These are phyloP conservation scores for Manduca sexta DNA, from an alignment of 1,140 invertebrate species.

Conservation along the genomic window DNA sequence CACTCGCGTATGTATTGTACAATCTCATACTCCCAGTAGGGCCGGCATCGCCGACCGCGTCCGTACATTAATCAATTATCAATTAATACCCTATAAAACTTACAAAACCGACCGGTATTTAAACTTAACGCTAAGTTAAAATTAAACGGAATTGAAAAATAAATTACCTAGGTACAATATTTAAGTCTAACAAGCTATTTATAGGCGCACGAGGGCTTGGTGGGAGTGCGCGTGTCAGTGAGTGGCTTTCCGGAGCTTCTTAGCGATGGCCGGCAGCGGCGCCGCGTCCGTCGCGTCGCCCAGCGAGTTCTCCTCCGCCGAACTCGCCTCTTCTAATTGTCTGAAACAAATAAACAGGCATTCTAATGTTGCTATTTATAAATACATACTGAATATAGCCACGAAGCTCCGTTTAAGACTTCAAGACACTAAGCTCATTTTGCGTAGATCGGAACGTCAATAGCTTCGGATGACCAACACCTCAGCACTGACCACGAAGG, in stretches of 20 bases:
- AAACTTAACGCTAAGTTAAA: slow-evolving; percentile 73
- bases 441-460: too few species aligned
- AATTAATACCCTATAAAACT: slow-evolving; percentile 71
- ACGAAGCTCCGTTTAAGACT: too few species aligned
- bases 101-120: slow-evolving; percentile 71
- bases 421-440: too few species aligned
- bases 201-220: slow-evolving; percentile 58
- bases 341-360: slow-evolving; percentile 26
- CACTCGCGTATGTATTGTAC: slow-evolving; percentile 48
- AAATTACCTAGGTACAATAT: slow-evolving; percentile 76
- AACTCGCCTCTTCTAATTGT: slow-evolving; percentile 68
- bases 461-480: too few species aligned
- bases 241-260: slow-evolving; percentile 63
- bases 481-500: too few species aligned
- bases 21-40: slow-evolving; percentile 36
- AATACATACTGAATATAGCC: too few species aligned
- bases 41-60: slow-evolving; percentile 33
- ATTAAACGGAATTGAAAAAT: slow-evolving; percentile 75
- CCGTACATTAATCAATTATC: slow-evolving; percentile 17
- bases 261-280: slow-evolving; percentile 40
- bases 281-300: slow-evolving; percentile 50
- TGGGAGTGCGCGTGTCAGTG: slow-evolving; percentile 67
- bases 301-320: slow-evolving; percentile 68
- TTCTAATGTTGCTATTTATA: too few species aligned
- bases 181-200: slow-evolving; percentile 70